These are phyloP conservation scores for Merluccius polli DNA, from an alignment of 2,797 vertebrate species.

Conservation along the genomic window DNA sequence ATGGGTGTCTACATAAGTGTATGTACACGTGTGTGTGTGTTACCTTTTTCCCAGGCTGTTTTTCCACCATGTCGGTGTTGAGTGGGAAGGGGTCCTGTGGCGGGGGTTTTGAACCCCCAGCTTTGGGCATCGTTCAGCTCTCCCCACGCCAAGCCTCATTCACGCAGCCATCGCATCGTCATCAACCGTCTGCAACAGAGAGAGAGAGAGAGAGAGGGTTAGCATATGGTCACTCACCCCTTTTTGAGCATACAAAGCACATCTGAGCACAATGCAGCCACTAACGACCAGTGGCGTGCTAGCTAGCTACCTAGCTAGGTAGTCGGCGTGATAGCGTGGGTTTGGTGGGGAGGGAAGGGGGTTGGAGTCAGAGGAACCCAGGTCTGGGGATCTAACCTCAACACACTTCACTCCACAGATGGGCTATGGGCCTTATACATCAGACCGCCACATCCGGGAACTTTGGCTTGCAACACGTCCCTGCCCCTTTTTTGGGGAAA, in stretches of 20 bases:
- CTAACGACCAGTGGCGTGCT: conserved; percentile 30
- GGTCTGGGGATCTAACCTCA: not conserved
- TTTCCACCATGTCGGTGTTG: conserved; percentile 99
- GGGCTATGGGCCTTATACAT: not conserved
- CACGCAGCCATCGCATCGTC: conserved; percentile 94
- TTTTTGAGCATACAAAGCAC: conserved; percentile 54
- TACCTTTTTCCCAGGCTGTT: conserved; percentile 99
- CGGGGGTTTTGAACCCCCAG: conserved; percentile 99
- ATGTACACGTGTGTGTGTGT: conserved; percentile 27
- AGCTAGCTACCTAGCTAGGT: not conserved
- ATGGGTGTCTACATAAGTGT: conserved; percentile 13
- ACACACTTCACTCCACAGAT: not conserved
- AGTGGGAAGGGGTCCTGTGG: conserved; percentile 96
- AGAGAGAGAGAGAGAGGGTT: conserved; percentile 41
- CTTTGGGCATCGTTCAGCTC: conserved; percentile 99
- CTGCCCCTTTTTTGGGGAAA: too few species aligned
- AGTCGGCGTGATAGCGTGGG: not conserved
- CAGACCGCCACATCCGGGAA: too few species aligned
- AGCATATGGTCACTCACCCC: conserved; percentile 58
- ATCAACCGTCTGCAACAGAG: conserved; percentile 86
- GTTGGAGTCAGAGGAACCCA: not conserved
- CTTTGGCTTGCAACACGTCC: too few species aligned
- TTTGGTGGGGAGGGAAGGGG: not conserved
- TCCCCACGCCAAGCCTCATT: conserved; percentile 90
- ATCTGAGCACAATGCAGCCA: conserved; percentile 56